Evolutionary conservation across 2,888 invertebrate species (phyloP).

Genomic region (Drosophila atripex): DNA sequence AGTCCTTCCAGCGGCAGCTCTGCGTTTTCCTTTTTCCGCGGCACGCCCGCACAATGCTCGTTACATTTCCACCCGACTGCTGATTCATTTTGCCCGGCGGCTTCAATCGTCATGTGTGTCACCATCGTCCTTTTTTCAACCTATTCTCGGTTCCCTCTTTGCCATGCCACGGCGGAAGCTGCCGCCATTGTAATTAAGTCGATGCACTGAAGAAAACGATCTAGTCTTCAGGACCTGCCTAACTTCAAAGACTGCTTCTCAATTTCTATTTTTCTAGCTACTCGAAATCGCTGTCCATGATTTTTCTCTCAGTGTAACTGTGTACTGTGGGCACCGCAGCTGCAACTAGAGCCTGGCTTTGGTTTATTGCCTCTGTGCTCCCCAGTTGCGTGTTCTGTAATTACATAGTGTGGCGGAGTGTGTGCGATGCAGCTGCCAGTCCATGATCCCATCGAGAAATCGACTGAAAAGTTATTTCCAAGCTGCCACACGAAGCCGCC

Average conservation of each 20-base stretch:
- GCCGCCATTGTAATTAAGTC: slow-evolving; percentile 76
- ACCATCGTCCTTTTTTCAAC: slow-evolving; percentile 22
- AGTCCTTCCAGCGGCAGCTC: slow-evolving; percentile 20
- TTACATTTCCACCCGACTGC: slow-evolving; percentile 54
- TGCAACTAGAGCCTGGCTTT: slow-evolving; percentile 43
- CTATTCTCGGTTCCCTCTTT: not conserved
- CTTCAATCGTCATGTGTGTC: slow-evolving; percentile 46
- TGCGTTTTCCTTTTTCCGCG: slow-evolving; percentile 14
- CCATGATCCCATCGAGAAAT: slow-evolving; percentile 62
- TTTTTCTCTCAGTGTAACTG: slow-evolving; percentile 38
- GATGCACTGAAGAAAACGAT: slow-evolving; percentile 32
- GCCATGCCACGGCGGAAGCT: slow-evolving; percentile 52
- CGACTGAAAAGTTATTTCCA: slow-evolving; percentile 53
- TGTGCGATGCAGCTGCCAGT: slow-evolving; percentile 36
- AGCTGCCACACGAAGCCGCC: slow-evolving; percentile 18
- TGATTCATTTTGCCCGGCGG: slow-evolving; percentile 59
- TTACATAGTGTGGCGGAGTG: slow-evolving; percentile 43
- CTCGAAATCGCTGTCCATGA: too few relatives aligned
- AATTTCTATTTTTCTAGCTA: too few relatives aligned
- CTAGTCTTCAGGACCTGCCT: not conserved
- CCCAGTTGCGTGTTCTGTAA: slow-evolving; percentile 60
- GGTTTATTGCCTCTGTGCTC: slow-evolving; percentile 68
- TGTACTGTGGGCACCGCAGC: slow-evolving; percentile 39
- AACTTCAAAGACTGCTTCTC: too few relatives aligned
- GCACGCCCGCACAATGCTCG: slow-evolving; percentile 47